A percentile compares a stretch with the other conserved stretches of the same genome.
phyloP scores from a whole-genome alignment of 2,888 invertebrate species.

The Leucophenga maculata region DNA sequence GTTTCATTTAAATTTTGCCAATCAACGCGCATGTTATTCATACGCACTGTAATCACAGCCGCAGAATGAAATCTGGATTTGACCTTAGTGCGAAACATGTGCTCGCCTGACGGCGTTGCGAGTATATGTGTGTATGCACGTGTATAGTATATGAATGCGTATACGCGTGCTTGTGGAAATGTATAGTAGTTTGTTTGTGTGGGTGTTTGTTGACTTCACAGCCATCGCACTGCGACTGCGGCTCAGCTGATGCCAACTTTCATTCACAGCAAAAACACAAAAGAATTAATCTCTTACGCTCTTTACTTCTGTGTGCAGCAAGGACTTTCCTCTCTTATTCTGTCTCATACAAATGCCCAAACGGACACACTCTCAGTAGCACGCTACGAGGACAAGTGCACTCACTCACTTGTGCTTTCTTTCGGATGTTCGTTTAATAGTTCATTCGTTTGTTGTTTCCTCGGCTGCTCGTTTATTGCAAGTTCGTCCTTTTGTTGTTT shows the following conservation, averaged over 20 bases:
- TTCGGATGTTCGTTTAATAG: constrained; percentile 13
- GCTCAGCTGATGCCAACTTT: constrained; percentile 61
- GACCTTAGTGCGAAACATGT: constrained; percentile 58
- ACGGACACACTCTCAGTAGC: constrained; percentile 39
- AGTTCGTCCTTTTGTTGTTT: neutral
- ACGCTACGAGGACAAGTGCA: constrained; percentile 54
- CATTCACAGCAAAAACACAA: constrained; percentile 60
- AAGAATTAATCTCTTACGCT: constrained; percentile 34
- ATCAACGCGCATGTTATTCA: constrained; percentile 3
- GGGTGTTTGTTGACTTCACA: neutral
- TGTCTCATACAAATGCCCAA: constrained; percentile 13
- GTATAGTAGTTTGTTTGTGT: constrained; percentile 42
- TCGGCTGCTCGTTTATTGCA: neutral
- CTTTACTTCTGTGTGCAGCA: constrained; percentile 16
- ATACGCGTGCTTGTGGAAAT: constrained; percentile 63
- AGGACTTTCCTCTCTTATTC: neutral
- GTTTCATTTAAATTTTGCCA: too few relatives aligned
- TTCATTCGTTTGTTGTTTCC: constrained; percentile 33
- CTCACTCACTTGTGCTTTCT: constrained; percentile 51
- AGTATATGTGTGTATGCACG: neutral
- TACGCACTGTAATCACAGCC: constrained; percentile 5
- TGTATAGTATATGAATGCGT: neutral
- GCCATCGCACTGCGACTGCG: constrained; percentile 40
- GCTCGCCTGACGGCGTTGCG: constrained; percentile 45
- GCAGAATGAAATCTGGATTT: constrained; percentile 31